Evolutionary conservation across 2,888 invertebrate genomes (phyloP).

Genomic region (Strigamia maritima): DNA sequence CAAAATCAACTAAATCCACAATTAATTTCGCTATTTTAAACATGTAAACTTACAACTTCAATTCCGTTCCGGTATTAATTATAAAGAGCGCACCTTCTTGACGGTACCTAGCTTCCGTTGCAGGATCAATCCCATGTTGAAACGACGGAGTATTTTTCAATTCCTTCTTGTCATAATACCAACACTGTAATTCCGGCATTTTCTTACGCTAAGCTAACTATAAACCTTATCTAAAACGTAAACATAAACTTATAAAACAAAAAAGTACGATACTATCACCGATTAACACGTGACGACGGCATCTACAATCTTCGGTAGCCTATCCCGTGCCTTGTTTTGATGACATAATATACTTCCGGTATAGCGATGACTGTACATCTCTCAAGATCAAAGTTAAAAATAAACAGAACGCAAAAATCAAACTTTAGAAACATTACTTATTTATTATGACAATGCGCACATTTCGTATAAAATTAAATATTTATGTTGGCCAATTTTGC

Average conservation of each 20-base stretch:
- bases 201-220: neutral
- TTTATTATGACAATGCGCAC: neutral
- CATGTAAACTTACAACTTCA: constrained; percentile 57
- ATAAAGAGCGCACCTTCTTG: constrained; percentile 96
- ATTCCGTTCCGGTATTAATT: constrained; percentile 74
- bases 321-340: too few species aligned
- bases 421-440: neutral
- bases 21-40: constrained; percentile 40
- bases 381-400: too few species aligned
- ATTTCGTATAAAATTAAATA: neutral
- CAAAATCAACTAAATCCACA: neutral
- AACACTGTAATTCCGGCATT: constrained; percentile 69
- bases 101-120: constrained; percentile 85
- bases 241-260: too few species aligned
- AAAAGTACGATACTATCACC: too few species aligned
- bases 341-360: too few species aligned
- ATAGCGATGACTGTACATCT: too few species aligned
- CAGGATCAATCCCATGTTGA: constrained; percentile 79
- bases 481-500: neutral
- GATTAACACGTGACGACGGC: too few species aligned
- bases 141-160: constrained; percentile 78
- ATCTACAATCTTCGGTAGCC: too few species aligned
- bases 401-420: neutral
- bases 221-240: too few species aligned
- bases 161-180: constrained; percentile 95